Base-by-base conservation (phyloP, 2,113 vertebrate species). In the Ctenodactylus gundi region DNA sequence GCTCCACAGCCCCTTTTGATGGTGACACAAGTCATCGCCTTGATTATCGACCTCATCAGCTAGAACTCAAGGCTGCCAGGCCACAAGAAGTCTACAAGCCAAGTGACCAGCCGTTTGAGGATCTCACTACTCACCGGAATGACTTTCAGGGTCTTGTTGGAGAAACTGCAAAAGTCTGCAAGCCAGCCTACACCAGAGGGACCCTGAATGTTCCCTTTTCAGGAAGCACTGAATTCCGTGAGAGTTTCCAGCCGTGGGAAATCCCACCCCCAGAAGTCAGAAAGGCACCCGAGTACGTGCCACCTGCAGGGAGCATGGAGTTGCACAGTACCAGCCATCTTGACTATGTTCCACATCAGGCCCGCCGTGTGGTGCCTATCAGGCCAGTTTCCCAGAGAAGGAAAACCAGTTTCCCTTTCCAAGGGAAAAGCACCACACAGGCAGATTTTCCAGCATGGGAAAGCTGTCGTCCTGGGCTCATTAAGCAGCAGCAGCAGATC, bases 371-470 rank as follows among this genome's bases (percentile, higher is more conserved):
- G 41, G 21, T 91, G 34, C 97, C 98, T 31, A 95, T 98, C 91
- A 98, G 96, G 91, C 98, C 99, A 2, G 65, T 93, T 77, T 96
- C 96, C 68, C 96, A 67, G 23, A 53, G 88, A 51, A 97, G 86
- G 49, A 98, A 23, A 90, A 97, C 1, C 84, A 92, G 20, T 7
- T 94, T 18, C n/a, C 98, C 98, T 88, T 99, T 99, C 90, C 98
- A 98, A 95, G 98, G 98, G 11, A 98, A 34, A 92, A 99, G 98
- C 83, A 99, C 99, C 60, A 99, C 89, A 18, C 98, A 97, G 81
- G 98, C 99, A 10, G 98, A 99, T 95, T 99, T 98, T 73, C 98
- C 98, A 90, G 94, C 97, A 1, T 99, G 98, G 99, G 96, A 75
- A 20, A 23, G 17, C 29, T 97, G 94, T 36, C 98, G 73, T 2